These are phyloP conservation scores for Cyphomyrus discorhynchus DNA, from an alignment of 2,113 vertebrate genomes.

Conservation along the genomic window DNA sequence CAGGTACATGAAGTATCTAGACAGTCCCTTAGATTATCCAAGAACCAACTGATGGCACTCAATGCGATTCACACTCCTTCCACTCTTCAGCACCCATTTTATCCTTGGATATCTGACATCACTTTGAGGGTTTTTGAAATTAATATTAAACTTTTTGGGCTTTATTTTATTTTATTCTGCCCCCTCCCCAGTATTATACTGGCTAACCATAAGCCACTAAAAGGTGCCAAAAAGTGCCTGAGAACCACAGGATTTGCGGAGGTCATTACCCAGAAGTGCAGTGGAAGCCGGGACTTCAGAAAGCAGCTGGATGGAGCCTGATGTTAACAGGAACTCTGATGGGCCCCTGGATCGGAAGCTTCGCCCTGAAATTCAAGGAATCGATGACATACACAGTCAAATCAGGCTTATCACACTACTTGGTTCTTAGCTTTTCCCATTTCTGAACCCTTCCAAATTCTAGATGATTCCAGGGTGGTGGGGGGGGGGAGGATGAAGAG, in stretches of 20 bases:
- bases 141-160: neutral
- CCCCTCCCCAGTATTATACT: neutral
- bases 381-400: neutral
- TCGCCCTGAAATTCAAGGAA: conserved; percentile 2
- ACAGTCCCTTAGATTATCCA: neutral
- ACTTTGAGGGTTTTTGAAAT: neutral
- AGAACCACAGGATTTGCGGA: neutral
- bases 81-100: neutral
- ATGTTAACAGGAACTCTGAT: neutral
- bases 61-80: neutral
- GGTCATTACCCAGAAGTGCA: neutral
- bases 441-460: neutral
- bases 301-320: neutral
- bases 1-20: neutral
- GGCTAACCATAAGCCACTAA: neutral
- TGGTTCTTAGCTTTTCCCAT: neutral
- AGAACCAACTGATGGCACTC: neutral
- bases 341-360: neutral
- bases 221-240: neutral
- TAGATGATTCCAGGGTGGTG: neutral
- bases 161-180: neutral
- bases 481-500: neutral
- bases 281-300: neutral
- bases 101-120: neutral
- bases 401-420: neutral